Base-by-base conservation (phyloP, 2,113 vertebrate genomes). In the Oriolus oriolus region DNA sequence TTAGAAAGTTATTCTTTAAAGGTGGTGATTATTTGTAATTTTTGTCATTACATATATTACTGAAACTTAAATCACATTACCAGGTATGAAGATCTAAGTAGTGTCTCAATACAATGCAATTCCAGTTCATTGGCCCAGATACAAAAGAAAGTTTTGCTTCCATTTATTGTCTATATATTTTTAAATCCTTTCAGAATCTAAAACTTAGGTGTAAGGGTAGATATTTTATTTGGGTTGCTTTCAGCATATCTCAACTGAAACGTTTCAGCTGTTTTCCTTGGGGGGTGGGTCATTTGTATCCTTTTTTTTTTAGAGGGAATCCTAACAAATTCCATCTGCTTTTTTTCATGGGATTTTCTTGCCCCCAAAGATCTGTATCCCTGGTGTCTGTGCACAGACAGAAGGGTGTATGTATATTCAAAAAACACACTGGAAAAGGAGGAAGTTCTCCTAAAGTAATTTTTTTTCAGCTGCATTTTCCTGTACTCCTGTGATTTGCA, bases 201-300 rank as follows among this genome's bases (percentile, higher is more conserved):
- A 85, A 83, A 69, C 7, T 42, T 50, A 59, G 14, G 11, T 8
- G 0, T 11, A 66, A 7, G 39, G 2, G 24, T 30, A 66, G 14
- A 21, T 39, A 78, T 20, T 81, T 66, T 33, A 13, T 66, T 24
- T 50, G 19, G 4, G 11, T 83, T 92, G 53, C 20, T 77, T 86
- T 87, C 39, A 74, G 52, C 22, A 28, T 66, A 54, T 74, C 81
- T 93, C 30, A 75, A 42, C 17, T 27, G 45, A 65, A 83, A 57
- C 22, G 35, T 53, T 86, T 93, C 63, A 30, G 33, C 33, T 9
- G 53, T 69, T 86, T 84, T 93, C 28, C n/a, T 50, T 49, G 26
- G n/a, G 20, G 2, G 1, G 3, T 13, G 14, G 1, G 10, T 33
- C 3, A 53, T 63, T 26, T 74, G 30, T 14, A 57, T n/a, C 15